Base-by-base conservation (phyloP, 1,140 invertebrate genomes). In the Oreohelix idahoensis region DNA sequence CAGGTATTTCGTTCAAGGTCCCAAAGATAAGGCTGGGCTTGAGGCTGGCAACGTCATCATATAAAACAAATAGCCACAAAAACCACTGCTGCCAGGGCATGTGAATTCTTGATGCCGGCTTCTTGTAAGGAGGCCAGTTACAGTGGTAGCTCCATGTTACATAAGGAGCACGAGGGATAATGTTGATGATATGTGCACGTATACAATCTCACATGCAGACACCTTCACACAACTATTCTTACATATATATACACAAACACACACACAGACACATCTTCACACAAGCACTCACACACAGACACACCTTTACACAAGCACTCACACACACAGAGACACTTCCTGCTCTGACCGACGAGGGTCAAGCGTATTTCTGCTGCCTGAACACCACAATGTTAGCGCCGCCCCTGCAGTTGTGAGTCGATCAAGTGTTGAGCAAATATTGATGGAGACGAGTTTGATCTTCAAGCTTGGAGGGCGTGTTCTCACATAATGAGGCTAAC, bases 381-480 rank as follows among this genome's bases (percentile, higher is more conserved):
- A 66, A 29, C 8, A 32, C 1, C 63, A 29, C 2, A 66, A 17
- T 35, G 29, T 10, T 11, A 66, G 63, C 63, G 29, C 63, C 63
- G 63, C 63, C 63, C 63, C 29, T 32, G 0, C 2, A 17, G 17
- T 8, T 23, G 29, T 32, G 63, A 66, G n/a, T 35, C 5, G n/a
- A 32, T 29, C 63, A 23, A 66, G 63, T 32, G n/a, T 17, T 66
- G 63, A 32, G 17, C 63, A 66, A 66, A 66, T 66, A 66, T 66
- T 66, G 63, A 66, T 66, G 63, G 29, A 66, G 32, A 29, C 63
- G 63, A 66, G 63, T 66, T 66, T 66, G 63, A 66, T 66, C 63
- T 66, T 66, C 63, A 66, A 66, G 32, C 63, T 66, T 11, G 63
- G 17, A 66, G 63, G 63, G 63, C 63, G 63, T 66, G 63, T 66